Conservation (phyloP, 2,113 vertebrate species). For the cat (Felis catus) region DNA sequence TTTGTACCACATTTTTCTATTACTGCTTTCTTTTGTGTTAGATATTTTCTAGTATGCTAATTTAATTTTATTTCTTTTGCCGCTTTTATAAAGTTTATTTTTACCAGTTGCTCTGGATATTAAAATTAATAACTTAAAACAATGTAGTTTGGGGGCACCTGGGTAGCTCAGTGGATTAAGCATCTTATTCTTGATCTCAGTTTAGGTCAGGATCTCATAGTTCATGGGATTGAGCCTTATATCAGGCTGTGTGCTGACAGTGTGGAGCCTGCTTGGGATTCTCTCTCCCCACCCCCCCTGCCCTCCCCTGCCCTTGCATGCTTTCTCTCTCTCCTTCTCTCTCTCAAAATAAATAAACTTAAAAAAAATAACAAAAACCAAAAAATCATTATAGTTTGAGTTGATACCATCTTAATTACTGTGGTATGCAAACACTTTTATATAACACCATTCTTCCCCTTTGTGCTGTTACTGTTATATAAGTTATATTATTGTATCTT, state of each 20-base stretch:
- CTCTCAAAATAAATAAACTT: too few relatives aligned
- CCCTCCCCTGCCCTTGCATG: too few relatives aligned
- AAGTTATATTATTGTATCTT: background rate
- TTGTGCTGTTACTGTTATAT: background rate
- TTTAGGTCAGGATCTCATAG: too few relatives aligned
- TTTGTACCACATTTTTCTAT: background rate
- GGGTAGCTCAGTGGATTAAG: too few relatives aligned
- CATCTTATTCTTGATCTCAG: too few relatives aligned
- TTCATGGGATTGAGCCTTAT: too few relatives aligned
- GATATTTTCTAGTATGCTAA: conserved; percentile 3
- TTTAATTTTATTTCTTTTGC: background rate
- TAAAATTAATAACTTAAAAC: conserved; percentile 29
- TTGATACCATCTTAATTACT: background rate
- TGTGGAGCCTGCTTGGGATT: too few relatives aligned
- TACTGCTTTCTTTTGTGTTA: background rate
- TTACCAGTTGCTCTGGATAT: background rate
- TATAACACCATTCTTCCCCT: background rate
- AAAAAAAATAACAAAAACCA: too few relatives aligned
- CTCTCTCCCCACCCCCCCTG: too few relatives aligned
- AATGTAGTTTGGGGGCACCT: background rate
- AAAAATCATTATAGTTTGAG: background rate
- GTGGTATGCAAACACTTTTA: background rate
- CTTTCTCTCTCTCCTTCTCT: too few relatives aligned
- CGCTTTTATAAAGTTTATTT: background rate
- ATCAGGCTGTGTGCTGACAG: too few relatives aligned